phyloP scores from a whole-genome alignment of 2,797 vertebrate genomes.

The Brachymystax lenok region DNA sequence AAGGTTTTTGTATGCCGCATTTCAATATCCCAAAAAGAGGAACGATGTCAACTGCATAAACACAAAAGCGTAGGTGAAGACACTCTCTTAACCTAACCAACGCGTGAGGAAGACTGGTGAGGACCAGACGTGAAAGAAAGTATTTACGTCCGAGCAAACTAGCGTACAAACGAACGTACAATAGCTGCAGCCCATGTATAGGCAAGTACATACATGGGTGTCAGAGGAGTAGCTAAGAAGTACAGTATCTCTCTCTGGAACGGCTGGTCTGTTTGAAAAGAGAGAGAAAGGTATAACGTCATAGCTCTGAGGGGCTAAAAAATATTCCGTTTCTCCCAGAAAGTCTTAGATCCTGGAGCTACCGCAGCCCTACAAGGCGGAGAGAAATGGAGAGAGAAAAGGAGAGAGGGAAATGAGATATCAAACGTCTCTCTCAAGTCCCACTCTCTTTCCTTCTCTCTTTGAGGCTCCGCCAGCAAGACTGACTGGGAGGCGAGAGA shows the following conservation, averaged over 20 bases:
- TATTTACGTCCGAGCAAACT: conserved; percentile 35
- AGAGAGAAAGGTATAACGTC: conserved; percentile 36
- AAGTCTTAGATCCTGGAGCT: conserved; percentile 51
- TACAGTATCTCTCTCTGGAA: conserved; percentile 2
- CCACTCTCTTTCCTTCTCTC: conserved; percentile 74
- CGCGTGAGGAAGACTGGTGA: not conserved
- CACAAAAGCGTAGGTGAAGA: no score
- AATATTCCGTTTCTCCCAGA: conserved; percentile 58
- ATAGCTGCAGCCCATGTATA: conserved; percentile 46
- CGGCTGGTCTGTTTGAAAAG: conserved; percentile 22
- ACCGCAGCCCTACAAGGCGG: conserved; percentile 40
- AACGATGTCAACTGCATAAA: no score
- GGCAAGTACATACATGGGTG: conserved; percentile 61
- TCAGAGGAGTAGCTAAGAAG: conserved; percentile 57
- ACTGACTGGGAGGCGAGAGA: conserved; percentile 62
- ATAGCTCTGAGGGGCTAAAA: conserved; percentile 63
- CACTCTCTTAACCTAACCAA: not conserved
- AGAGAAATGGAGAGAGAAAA: conserved; percentile 51
- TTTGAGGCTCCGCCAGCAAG: conserved; percentile 79
- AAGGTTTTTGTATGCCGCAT: no score
- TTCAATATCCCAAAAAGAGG: no score
- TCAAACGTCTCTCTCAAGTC: conserved; percentile 80
- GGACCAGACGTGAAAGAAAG: not conserved
- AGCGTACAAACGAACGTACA: conserved; percentile 3
- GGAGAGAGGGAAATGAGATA: conserved; percentile 66